phyloP scores from a whole-genome alignment of 2,797 vertebrate genomes.

The Xiphorhynchus erythropygius region DNA sequence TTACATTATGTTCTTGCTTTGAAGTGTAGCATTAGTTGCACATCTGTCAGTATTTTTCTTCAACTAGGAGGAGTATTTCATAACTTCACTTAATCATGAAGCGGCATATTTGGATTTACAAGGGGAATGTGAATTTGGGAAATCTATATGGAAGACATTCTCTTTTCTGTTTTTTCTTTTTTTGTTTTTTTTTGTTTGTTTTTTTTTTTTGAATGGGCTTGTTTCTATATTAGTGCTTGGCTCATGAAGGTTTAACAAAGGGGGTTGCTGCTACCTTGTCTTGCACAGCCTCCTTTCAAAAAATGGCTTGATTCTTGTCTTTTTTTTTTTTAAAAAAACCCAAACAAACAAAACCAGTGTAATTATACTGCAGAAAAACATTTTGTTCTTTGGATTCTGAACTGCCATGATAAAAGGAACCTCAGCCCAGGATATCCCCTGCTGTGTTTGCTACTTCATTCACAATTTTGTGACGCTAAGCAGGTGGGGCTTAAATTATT shows the following conservation, averaged over 20 bases:
- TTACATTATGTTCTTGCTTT: neutral
- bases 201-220: neutral
- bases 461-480: neutral
- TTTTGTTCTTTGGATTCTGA: neutral
- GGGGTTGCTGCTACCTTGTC: neutral
- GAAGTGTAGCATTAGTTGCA: slow-evolving; percentile 3
- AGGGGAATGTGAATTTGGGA: neutral
- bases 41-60: neutral
- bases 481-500: neutral
- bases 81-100: neutral
- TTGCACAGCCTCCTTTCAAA: neutral
- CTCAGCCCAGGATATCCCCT: neutral
- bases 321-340: neutral
- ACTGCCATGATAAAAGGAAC: neutral
- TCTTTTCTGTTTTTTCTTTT: neutral
- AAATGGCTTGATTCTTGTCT: neutral
- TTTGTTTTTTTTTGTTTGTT: neutral
- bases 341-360: no score
- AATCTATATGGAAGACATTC: neutral
- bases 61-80: neutral
- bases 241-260: neutral
- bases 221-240: neutral
- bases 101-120: neutral
- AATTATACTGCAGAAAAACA: neutral
- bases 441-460: neutral